These are phyloP conservation scores for Xiphophorus maculatus DNA, from an alignment of 2,113 vertebrate genomes.

Conservation along the genomic window DNA sequence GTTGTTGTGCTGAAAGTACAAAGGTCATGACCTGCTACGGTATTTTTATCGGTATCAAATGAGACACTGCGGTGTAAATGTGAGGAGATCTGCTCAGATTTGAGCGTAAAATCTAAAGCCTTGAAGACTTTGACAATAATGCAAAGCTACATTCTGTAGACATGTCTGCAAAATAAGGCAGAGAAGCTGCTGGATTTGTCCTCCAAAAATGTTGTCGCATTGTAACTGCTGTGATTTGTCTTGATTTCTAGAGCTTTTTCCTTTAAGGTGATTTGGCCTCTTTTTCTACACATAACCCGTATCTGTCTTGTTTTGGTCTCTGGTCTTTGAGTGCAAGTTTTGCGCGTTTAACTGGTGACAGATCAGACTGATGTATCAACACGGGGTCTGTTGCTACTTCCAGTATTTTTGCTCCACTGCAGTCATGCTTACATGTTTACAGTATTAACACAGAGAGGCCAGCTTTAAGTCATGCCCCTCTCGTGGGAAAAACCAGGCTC, in stretches of 20 bases:
- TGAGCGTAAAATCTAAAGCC: too few species aligned
- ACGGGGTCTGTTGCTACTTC: constrained; percentile 13
- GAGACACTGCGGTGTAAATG: too few species aligned
- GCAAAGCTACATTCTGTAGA: too few species aligned
- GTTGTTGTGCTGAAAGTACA: too few species aligned
- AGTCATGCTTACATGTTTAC: constrained; percentile 24
- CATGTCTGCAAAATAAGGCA: not conserved
- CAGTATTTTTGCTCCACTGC: constrained; percentile 4
- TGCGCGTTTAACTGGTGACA: not conserved
- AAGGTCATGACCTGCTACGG: too few species aligned
- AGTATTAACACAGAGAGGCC: constrained; percentile 10
- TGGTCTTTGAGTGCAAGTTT: not conserved
- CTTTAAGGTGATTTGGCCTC: not conserved
- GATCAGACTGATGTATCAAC: constrained; percentile 8
- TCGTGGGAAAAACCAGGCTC: not conserved
- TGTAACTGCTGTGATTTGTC: too few species aligned
- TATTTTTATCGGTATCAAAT: too few species aligned
- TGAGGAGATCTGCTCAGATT: too few species aligned
- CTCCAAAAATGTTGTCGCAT: too few species aligned
- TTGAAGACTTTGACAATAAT: too few species aligned
- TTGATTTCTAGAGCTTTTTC: too few species aligned
- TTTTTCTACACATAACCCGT: not conserved
- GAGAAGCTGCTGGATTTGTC: not conserved
- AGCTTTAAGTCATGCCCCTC: not conserved
- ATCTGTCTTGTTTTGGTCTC: not conserved